Base-by-base conservation (phyloP, 2,113 vertebrate genomes). In the Himantopus leucocephalus region DNA sequence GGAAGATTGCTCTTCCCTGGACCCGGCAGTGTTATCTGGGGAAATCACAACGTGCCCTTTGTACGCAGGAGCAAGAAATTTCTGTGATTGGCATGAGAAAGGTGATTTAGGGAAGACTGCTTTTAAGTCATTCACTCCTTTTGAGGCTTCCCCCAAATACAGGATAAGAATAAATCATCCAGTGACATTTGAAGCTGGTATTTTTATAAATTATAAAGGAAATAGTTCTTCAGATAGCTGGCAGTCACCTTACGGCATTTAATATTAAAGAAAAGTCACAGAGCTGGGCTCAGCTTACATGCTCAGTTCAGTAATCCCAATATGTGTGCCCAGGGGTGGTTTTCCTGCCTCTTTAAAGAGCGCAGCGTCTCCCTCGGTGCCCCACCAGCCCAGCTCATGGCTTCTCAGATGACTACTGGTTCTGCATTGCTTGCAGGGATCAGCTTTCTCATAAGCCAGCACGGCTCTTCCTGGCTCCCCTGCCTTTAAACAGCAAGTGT, bases 241-340 rank as follows among this genome's bases (percentile, higher is more conserved):
- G 20, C 52, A 84, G 32, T 59, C 26, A 39, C 29, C 41, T 6
- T 8, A 6, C 4, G 20, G 29, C 43, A 60, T 30, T 56, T 50
- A 56, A 52, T 16, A 23, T 13, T 2, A 11, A 60, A 58, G 55
- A 41, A 5, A 43, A 23, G 11, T 26, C 32, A 50, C 9, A 32
- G 29, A 74, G 50, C 30, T 48, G 35, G 27, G 21, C 60, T 80
- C 16, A 55, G 41, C 30, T 62, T 52, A 18, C 13, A 4, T 1
- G 10, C 21, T 34, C 68, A 41, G n/a, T 23, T 68, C 43, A n/a
- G 56, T 11, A 34, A 37, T 23, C 14, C 12, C 1, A 5, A 5
- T 4, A 2, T 1, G 0, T 4, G 8, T 30, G 18, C 47, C 29
- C 15, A 7, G 14, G 12, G 9, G 6, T 7, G 13, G 17, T 43